phyloP scores from a whole-genome alignment of 2,888 invertebrate genomes.

The Cerastis leucographa region DNA sequence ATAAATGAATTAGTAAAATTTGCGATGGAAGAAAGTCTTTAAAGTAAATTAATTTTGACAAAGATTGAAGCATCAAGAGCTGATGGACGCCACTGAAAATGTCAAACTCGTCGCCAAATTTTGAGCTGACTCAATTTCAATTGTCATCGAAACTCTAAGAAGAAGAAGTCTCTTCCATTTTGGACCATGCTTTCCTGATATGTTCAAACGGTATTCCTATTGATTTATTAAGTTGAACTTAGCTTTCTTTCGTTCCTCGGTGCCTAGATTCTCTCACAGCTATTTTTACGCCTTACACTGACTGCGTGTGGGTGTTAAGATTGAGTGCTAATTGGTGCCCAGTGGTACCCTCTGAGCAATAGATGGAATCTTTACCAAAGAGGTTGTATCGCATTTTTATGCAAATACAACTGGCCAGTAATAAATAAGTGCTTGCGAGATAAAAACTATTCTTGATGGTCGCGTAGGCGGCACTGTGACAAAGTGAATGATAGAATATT shows the following conservation, averaged over 20 bases:
- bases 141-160: too few species aligned
- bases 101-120: too few species aligned
- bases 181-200: too few species aligned
- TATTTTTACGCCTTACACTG: slow-evolving; percentile 49
- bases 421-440: slow-evolving; percentile 57
- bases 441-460: slow-evolving; percentile 41
- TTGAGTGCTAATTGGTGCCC: slow-evolving; percentile 74
- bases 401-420: slow-evolving; percentile 65
- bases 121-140: too few species aligned
- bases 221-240: slow-evolving; percentile 35
- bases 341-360: slow-evolving; percentile 55
- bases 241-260: slow-evolving; percentile 15
- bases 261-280: slow-evolving; percentile 15
- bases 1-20: neutral
- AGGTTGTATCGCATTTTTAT: slow-evolving; percentile 73
- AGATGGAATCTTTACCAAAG: slow-evolving; percentile 65
- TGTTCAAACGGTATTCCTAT: too few species aligned
- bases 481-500: slow-evolving; percentile 31
- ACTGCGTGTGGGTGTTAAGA: slow-evolving; percentile 67
- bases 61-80: too few species aligned
- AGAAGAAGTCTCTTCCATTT: too few species aligned
- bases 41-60: neutral
- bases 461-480: slow-evolving; percentile 48
- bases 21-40: neutral
- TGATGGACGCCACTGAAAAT: too few species aligned